Evolutionary conservation across 37 sponge, comb jelly and placozoan genomes (phyloP), one percentile per base, ranked within the genome.

Genomic region (Theonella swinhoei): DNA sequence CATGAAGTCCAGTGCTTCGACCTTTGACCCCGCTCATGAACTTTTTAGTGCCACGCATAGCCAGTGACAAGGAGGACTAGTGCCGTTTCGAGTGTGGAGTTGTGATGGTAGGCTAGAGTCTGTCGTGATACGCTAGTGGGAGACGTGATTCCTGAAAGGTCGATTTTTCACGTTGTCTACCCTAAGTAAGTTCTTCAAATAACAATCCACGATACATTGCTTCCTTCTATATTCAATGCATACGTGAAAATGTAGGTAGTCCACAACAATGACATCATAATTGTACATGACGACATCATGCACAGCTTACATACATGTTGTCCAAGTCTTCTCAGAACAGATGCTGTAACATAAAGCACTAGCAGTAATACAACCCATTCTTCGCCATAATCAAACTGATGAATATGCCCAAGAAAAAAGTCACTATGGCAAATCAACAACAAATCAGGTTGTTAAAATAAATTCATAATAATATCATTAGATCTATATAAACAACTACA

Each of bases 401-500:
- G 36, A 28, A 28, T 43, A 79, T 11, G 11, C 39, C 5, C 79
- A 79, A 23, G 62, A 65, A 29, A n/a, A 23, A 40, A 42, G 41
- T 31, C 47, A 54, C 1, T 85, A 78, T 85, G 86, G 86, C 0
- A 81, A 25, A 4, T 85, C 86, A 2, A 64, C 54, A 17, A 2
- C 70, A 5, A 85, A 85, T 39, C 79, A 79, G 72, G 79, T 78
- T n/a, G n/a, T n/a, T n/a, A n/a, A n/a, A n/a, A n/a, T n/a, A n/a
- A n/a, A n/a, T n/a, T n/a, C n/a, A n/a, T n/a, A 72, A 22, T 7
- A 29, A 72, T 58, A 19, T 19, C 11, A 58, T 72, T 36, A 35
- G 14, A 14, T n/a, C n/a, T n/a, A n/a, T n/a, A 35, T 4, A 19
- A 36, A 11, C 7, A 34, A 23, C 7, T 36, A 34, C 34, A 7